A percentile compares a stretch with the other conserved stretches of the same genome.
phyloP scores from a whole-genome alignment of 2,113 vertebrate genomes.

The Microcebus ravelobensis region DNA sequence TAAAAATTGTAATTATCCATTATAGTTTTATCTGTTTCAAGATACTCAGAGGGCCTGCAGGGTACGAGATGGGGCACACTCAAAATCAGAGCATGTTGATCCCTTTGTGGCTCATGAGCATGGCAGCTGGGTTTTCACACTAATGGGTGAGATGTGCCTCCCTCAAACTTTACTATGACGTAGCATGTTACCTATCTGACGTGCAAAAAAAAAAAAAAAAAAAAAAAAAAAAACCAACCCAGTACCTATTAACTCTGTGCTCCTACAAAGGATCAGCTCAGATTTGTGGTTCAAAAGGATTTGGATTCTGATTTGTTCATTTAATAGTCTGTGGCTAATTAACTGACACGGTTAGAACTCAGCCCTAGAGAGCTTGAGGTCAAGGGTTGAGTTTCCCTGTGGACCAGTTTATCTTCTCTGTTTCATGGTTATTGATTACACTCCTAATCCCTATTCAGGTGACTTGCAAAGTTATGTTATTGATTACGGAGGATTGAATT shows the following conservation, averaged over 20 bases:
- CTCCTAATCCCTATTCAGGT: not conserved
- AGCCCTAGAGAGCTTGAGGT: constrained; percentile 30
- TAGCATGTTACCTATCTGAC: not conserved
- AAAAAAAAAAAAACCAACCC: not conserved
- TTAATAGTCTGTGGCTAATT: constrained; percentile 55
- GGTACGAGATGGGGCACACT: not conserved
- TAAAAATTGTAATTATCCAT: not conserved
- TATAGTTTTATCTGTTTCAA: not conserved
- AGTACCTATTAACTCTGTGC: not conserved
- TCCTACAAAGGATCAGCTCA: not conserved
- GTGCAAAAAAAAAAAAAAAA: not conserved
- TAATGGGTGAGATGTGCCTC: not conserved
- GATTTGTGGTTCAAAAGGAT: not conserved
- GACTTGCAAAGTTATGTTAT: not conserved
- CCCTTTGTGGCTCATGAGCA: not conserved
- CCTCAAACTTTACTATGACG: not conserved
- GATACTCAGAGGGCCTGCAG: not conserved
- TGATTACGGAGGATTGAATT: not conserved
- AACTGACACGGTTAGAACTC: constrained; percentile 35
- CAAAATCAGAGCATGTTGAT: not conserved
- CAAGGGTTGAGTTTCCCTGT: constrained; percentile 15
- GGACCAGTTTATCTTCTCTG: constrained; percentile 42
- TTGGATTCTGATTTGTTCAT: constrained; percentile 27
- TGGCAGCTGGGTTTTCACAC: not conserved
- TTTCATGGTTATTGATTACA: constrained; percentile 28